Evolutionary conservation across 2,797 vertebrate genomes (phyloP).

Genomic region (Mycteria americana): DNA sequence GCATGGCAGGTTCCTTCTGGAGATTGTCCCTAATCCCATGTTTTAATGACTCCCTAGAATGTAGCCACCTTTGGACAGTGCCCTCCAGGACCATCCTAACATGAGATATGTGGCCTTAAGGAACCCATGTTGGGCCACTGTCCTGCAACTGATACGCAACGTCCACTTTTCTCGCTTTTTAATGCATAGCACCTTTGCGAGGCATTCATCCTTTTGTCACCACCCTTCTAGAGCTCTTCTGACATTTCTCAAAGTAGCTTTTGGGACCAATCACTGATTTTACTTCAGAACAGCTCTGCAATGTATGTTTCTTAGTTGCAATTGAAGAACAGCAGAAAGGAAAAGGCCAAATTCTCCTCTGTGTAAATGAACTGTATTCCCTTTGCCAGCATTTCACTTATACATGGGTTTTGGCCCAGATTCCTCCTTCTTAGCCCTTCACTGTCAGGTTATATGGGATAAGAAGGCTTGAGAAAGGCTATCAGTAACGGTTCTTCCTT

Average conservation of each 20-base stretch:
- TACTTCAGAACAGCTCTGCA: background rate
- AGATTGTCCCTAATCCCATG: background rate
- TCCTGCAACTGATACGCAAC: accelerated
- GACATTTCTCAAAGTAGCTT: background rate
- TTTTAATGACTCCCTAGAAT: background rate
- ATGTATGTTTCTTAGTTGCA: background rate
- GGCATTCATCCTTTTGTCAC: background rate
- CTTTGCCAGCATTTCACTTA: background rate
- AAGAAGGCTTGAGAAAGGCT: background rate
- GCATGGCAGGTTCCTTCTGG: background rate
- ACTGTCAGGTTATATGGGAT: background rate
- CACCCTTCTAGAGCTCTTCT: background rate
- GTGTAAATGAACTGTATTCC: background rate
- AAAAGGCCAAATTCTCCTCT: background rate
- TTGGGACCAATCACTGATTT: background rate
- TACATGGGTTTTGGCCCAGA: background rate
- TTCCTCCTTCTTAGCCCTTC: background rate
- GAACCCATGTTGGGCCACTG: background rate
- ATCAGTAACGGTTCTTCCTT: background rate
- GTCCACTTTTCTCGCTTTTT: background rate
- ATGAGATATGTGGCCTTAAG: background rate
- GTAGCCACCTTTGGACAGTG: background rate
- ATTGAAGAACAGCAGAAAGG: background rate
- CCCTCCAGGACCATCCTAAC: background rate
- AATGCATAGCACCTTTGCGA: background rate